A percentile compares a stretch with the other conserved stretches of the same genome.
These are phyloP conservation scores for Rhinopithecus roxellana DNA, from an alignment of 2,113 vertebrate species.

Conservation along the genomic window DNA sequence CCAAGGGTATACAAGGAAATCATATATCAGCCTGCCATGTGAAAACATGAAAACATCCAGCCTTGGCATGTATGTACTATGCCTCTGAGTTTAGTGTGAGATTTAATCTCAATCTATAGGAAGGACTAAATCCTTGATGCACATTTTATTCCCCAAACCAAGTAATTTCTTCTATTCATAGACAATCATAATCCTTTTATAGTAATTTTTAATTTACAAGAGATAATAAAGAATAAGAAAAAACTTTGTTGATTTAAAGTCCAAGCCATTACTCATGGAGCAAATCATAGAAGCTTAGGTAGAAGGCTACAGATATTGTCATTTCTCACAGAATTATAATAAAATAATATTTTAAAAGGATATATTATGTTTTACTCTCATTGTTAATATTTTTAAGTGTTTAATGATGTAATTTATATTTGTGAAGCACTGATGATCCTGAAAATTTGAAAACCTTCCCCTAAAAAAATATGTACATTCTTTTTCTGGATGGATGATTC, in stretches of 20 bases:
- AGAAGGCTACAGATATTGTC: not conserved
- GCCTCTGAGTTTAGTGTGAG: not conserved
- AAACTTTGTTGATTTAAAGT: not conserved
- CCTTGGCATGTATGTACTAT: not conserved
- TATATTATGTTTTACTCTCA: not conserved
- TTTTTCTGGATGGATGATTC: not conserved
- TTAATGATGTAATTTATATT: not conserved
- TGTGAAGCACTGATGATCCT: not conserved
- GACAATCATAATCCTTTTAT: not conserved
- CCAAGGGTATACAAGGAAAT: not conserved
- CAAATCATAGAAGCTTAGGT: not conserved
- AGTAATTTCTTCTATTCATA: not conserved
- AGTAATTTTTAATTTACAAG: not conserved
- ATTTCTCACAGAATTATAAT: not conserved
- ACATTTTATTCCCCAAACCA: not conserved
- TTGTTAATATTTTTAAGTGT: not conserved
- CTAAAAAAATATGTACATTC: not conserved
- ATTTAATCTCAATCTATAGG: not conserved
- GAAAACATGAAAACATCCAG: not conserved
- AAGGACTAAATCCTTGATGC: not conserved
- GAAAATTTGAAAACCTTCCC: not conserved
- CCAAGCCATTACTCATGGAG: not conserved
- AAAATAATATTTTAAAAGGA: not conserved
- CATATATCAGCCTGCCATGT: not conserved
- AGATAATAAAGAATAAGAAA: not conserved